Conservation (phyloP, 2,113 vertebrate species). For the Alouatta palliata region DNA sequence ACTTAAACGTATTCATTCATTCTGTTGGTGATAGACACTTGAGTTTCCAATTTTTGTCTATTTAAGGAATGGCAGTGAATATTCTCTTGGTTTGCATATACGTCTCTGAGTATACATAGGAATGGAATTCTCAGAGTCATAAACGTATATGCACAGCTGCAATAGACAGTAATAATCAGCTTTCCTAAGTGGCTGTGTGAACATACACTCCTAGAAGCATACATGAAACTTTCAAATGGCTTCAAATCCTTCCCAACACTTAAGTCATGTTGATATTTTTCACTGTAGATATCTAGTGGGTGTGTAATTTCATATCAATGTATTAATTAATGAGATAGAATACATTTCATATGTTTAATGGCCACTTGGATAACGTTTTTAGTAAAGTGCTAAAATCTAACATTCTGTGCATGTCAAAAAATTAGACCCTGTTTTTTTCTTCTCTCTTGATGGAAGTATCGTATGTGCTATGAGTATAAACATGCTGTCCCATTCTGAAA, state of each 20-base stretch:
- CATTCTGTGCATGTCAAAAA: neutral
- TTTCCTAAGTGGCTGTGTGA: neutral
- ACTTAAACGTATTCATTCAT: neutral
- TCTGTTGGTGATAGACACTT: neutral
- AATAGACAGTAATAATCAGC: neutral
- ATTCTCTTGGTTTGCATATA: too few species aligned
- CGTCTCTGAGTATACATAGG: neutral
- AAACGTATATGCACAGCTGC: neutral
- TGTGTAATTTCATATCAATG: too few species aligned
- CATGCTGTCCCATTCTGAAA: neutral
- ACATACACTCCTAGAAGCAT: neutral
- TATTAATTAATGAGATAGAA: too few species aligned
- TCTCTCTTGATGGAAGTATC: neutral
- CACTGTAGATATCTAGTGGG: accelerated
- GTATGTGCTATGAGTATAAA: neutral
- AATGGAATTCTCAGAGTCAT: neutral
- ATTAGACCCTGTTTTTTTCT: neutral
- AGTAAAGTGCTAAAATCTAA: neutral
- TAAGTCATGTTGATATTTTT: neutral
- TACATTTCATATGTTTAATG: neutral
- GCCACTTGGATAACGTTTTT: neutral
- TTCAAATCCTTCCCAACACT: neutral
- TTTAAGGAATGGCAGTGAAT: neutral
- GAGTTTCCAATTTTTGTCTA: neutral
- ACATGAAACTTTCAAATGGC: too few species aligned